Conservation (phyloP, 2,797 vertebrate species). For the Rachycentron canadum region DNA sequence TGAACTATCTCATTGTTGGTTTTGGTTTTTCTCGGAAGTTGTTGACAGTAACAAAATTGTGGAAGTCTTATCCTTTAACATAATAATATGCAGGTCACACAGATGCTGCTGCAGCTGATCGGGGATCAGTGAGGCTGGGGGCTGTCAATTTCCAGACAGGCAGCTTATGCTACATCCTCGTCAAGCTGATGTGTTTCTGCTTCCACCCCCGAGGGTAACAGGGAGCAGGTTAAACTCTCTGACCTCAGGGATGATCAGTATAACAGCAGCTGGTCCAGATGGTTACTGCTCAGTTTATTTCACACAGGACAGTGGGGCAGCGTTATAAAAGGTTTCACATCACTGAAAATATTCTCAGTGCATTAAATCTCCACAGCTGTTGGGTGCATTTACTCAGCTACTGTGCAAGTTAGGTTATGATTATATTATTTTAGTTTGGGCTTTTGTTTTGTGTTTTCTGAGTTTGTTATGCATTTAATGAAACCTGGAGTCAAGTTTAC, state of each 20-base stretch:
- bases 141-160: neutral
- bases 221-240: constrained; percentile 5
- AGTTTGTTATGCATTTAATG: too few species aligned
- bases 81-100: neutral
- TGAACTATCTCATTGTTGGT: too few species aligned
- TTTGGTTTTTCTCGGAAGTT: too few species aligned
- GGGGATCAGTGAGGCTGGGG: neutral
- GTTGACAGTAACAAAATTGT: too few species aligned
- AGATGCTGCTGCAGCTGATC: neutral
- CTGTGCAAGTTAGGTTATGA: too few species aligned
- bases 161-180: neutral
- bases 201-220: neutral
- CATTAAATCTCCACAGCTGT: too few species aligned
- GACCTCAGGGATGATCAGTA: constrained; percentile 1
- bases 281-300: neutral
- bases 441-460: too few species aligned
- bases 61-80: neutral
- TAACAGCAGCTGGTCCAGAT: constrained; percentile 5
- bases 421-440: too few species aligned
- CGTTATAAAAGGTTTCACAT: neutral
- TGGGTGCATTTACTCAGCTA: too few species aligned
- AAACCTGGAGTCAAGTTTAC: too few species aligned
- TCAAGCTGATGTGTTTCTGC: neutral
- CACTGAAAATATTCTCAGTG: neutral
- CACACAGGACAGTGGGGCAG: neutral